Percentiles rank a stretch among this genome's conserved stretches.
These are phyloP conservation scores for Gryon sp. DNA, from an alignment of 1,140 invertebrate species.

Conservation along the genomic window DNA sequence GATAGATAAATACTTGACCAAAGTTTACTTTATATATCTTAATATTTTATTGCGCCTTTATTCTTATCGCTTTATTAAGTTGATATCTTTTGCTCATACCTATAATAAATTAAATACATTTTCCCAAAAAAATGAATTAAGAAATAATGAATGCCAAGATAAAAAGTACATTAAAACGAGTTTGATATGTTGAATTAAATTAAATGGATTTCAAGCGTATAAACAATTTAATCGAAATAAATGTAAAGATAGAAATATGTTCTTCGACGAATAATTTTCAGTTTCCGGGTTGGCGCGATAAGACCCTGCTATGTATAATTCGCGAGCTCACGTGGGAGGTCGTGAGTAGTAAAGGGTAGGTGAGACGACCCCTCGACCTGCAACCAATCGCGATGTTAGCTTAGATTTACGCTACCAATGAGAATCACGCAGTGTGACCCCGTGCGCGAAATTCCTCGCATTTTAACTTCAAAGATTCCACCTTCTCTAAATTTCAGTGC, in stretches of 20 bases:
- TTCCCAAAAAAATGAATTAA: too few species aligned
- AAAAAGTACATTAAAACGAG: too few species aligned
- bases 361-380: constrained; percentile 75
- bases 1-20: constrained; percentile 56
- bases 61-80: constrained; percentile 43
- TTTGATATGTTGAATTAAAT: too few species aligned
- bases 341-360: constrained; percentile 73
- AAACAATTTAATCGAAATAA: too few species aligned
- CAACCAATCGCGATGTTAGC: constrained; percentile 72
- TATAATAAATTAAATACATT: too few species aligned
- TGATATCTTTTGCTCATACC: too few species aligned
- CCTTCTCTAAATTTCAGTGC: constrained; percentile 24
- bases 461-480: constrained; percentile 66
- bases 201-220: too few species aligned
- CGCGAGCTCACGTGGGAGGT: constrained; percentile 75
- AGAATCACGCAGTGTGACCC: constrained; percentile 67
- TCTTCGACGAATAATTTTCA: constrained; percentile 30
- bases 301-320: constrained; percentile 63
- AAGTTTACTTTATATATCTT: constrained; percentile 38
- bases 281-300: constrained; percentile 44
- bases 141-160: too few species aligned
- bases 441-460: constrained; percentile 70
- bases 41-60: constrained; percentile 31
- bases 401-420: constrained; percentile 71
- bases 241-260: too few species aligned